Percentiles rank a stretch among this genome's conserved stretches.
phyloP scores from a whole-genome alignment of 2,797 vertebrate species.

The Ara ararauna region DNA sequence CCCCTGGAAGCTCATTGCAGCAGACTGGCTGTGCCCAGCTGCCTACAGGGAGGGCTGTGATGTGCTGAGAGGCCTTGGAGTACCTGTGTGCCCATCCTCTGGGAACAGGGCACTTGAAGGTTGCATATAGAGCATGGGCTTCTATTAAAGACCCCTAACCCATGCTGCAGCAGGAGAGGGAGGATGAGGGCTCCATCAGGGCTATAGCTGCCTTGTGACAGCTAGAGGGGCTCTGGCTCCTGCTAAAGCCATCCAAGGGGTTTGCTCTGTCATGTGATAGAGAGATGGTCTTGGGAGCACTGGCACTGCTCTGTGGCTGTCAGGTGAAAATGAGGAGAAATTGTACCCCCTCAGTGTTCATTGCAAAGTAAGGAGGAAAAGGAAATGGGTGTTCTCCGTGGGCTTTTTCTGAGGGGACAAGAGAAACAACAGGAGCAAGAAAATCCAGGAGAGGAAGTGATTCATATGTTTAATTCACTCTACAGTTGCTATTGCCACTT shows the following conservation, averaged over 20 bases:
- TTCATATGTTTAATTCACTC: slow-evolving; percentile 50
- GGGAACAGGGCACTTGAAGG: background rate
- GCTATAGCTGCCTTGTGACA: background rate
- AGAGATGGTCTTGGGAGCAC: background rate
- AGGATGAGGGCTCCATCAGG: background rate
- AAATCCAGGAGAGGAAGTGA: slow-evolving; percentile 43
- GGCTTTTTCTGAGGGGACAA: background rate
- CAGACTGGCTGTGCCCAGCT: background rate
- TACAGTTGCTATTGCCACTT: background rate
- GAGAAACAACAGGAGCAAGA: slow-evolving; percentile 9
- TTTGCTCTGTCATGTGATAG: background rate
- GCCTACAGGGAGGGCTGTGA: background rate
- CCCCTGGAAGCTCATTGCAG: background rate
- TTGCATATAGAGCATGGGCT: background rate
- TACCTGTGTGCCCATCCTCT: fast-evolving
- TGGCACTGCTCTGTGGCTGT: background rate
- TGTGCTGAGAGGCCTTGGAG: background rate
- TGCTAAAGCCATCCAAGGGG: background rate
- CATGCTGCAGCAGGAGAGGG: background rate
- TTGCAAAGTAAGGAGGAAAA: background rate
- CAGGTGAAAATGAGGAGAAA: background rate
- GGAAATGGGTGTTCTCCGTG: background rate
- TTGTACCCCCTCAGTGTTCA: background rate
- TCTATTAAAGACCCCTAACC: background rate
- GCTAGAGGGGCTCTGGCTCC: background rate